Conservation (phyloP, 2,797 vertebrate genomes). For the Takifugu ocellatus region DNA sequence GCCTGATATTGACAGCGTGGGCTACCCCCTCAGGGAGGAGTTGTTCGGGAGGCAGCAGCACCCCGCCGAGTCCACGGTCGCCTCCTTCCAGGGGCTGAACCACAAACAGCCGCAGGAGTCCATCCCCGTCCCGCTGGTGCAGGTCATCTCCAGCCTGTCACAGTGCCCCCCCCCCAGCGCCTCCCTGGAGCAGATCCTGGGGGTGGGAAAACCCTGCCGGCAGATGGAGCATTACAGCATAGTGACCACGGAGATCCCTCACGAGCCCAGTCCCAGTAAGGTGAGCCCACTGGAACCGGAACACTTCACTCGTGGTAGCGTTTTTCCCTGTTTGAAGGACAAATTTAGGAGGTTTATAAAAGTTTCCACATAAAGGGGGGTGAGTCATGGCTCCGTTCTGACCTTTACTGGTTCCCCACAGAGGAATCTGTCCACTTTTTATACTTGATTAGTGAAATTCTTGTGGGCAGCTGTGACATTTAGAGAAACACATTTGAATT, state of each 20-base stretch:
- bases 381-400: neutral
- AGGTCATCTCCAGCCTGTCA: conserved; percentile 65
- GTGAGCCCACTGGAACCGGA: conserved; percentile 33
- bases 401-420: neutral
- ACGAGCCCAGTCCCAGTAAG: conserved; percentile 53
- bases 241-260: conserved; percentile 48
- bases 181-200: conserved; percentile 67
- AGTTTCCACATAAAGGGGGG: neutral
- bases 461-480: neutral
- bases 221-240: conserved; percentile 60
- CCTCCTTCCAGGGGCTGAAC: conserved; percentile 50
- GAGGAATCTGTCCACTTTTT: neutral
- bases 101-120: conserved; percentile 47
- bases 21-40: conserved; percentile 20
- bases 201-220: conserved; percentile 50
- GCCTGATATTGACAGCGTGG: conserved; percentile 24
- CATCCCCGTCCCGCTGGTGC: conserved; percentile 44
- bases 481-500: neutral
- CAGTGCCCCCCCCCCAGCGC: conserved; percentile 59
- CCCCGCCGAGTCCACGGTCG: conserved; percentile 30
- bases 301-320: neutral
- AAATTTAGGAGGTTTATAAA: no score
- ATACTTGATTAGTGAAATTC: no score
- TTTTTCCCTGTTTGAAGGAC: no score
- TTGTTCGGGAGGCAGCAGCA: conserved; percentile 48